phyloP scores from a whole-genome alignment of 2,888 invertebrate species.

The Tinea pellionella region DNA sequence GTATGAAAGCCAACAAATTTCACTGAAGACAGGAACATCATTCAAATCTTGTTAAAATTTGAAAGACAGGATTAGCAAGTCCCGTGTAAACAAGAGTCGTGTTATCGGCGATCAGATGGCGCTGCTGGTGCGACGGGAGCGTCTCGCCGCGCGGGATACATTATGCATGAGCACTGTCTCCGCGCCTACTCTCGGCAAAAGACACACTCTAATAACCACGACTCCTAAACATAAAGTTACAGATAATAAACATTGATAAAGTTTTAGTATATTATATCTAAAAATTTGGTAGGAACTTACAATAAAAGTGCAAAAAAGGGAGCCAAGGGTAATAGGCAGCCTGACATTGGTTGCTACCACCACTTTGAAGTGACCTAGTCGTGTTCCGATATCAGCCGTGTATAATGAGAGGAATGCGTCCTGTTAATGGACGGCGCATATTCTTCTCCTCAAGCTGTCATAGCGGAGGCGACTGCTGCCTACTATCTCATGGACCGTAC shows the following conservation, averaged over 20 bases:
- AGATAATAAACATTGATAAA: background rate
- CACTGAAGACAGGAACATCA: conserved; percentile 31
- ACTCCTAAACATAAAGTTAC: background rate
- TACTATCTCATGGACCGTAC: too few relatives aligned
- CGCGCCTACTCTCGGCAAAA: conserved; percentile 34
- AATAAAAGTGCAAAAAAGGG: too few relatives aligned
- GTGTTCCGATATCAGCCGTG: too few relatives aligned
- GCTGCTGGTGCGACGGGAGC: conserved; percentile 24
- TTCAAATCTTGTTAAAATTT: conserved; percentile 57
- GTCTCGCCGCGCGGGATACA: conserved; percentile 30
- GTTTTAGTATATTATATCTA: background rate
- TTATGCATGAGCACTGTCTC: conserved; percentile 43
- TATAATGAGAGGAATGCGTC: too few relatives aligned
- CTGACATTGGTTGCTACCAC: too few relatives aligned
- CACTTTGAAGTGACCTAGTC: too few relatives aligned
- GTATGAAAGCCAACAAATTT: conserved; percentile 24
- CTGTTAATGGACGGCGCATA: too few relatives aligned
- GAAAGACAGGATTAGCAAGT: conserved; percentile 47
- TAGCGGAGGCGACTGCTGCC: too few relatives aligned
- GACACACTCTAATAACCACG: conserved; percentile 8
- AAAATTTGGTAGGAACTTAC: too few relatives aligned
- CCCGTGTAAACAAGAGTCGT: conserved; percentile 51
- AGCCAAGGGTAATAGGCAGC: too few relatives aligned
- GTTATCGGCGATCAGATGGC: conserved; percentile 53
- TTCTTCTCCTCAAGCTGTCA: too few relatives aligned